Evolutionary conservation across 1,140 invertebrate species (phyloP).

Genomic region (Neodiprion fabricii): DNA sequence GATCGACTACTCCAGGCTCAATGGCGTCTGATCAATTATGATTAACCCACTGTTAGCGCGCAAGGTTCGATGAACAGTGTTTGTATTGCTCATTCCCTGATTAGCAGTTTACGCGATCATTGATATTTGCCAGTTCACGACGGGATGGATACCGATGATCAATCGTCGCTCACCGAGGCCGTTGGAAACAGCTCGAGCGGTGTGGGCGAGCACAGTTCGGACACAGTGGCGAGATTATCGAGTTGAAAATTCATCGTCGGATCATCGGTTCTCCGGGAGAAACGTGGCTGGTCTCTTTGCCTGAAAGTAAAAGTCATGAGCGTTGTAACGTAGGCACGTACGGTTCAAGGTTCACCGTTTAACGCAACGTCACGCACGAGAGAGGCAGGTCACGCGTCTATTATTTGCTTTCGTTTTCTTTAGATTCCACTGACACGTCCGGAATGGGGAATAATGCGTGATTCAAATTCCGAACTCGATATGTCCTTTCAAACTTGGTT

Average conservation of each 20-base stretch:
- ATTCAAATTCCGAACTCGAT: not conserved
- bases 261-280: too few species aligned
- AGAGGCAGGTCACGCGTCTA: not conserved
- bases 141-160: not conserved
- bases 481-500: not conserved
- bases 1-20: not conserved
- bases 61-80: not conserved
- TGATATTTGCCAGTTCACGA: not conserved
- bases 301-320: slow-evolving; percentile 2
- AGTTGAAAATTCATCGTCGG: not conserved
- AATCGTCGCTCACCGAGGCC: not conserved
- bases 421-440: not conserved
- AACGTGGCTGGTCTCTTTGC: not conserved
- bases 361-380: slow-evolving; percentile 1
- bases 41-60: not conserved
- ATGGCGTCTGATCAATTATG: not conserved
- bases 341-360: slow-evolving; percentile 2
- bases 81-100: not conserved
- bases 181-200: not conserved
- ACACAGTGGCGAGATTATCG: not conserved
- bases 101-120: not conserved
- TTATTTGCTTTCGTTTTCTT: slow-evolving; percentile 2
- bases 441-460: not conserved
- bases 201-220: not conserved
- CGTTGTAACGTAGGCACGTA: not conserved